Percentiles rank a stretch among this genome's conserved stretches.
Evolutionary conservation across 1,140 invertebrate species (phyloP).

Genomic region (Medauroidea extradentata): DNA sequence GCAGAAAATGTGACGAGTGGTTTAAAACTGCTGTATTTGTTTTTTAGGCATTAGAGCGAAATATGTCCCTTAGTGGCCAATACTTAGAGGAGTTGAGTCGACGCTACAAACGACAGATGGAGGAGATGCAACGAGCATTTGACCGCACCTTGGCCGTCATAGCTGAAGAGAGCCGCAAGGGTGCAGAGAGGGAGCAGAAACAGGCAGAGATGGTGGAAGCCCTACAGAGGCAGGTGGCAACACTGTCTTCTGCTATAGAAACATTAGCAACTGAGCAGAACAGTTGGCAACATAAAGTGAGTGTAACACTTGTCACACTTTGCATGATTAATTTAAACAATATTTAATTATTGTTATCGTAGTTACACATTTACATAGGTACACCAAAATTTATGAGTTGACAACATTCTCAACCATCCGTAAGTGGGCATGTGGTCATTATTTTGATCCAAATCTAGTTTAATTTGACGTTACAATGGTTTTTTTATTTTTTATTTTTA

Average conservation of each 20-base stretch:
- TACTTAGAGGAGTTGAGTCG: constrained; percentile 93
- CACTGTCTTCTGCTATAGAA: constrained; percentile 52
- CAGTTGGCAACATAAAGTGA: constrained; percentile 56
- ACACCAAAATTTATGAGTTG: constrained; percentile 32
- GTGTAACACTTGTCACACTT: constrained; percentile 41
- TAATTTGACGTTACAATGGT: not conserved
- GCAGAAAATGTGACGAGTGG: too few relatives aligned
- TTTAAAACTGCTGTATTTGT: too few relatives aligned
- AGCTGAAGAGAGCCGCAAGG: constrained; percentile 65
- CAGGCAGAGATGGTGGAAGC: constrained; percentile 56
- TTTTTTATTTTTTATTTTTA: too few relatives aligned
- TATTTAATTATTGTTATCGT: constrained; percentile 1
- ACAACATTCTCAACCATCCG: constrained; percentile 40
- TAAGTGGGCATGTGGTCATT: constrained; percentile 8
- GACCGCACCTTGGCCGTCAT: constrained; percentile 73
- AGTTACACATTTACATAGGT: constrained; percentile 36
- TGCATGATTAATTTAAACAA: constrained; percentile 20
- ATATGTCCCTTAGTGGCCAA: constrained; percentile 92
- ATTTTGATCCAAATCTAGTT: constrained; percentile 23
- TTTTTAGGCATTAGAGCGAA: constrained; percentile 81
- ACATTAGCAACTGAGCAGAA: constrained; percentile 57
- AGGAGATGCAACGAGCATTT: constrained; percentile 85
- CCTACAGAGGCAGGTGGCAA: constrained; percentile 56
- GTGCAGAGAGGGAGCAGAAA: constrained; percentile 62
- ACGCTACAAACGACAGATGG: constrained; percentile 92